Evolutionary conservation across 2,113 vertebrate genomes (phyloP).

Genomic region (Orcinus orca): DNA sequence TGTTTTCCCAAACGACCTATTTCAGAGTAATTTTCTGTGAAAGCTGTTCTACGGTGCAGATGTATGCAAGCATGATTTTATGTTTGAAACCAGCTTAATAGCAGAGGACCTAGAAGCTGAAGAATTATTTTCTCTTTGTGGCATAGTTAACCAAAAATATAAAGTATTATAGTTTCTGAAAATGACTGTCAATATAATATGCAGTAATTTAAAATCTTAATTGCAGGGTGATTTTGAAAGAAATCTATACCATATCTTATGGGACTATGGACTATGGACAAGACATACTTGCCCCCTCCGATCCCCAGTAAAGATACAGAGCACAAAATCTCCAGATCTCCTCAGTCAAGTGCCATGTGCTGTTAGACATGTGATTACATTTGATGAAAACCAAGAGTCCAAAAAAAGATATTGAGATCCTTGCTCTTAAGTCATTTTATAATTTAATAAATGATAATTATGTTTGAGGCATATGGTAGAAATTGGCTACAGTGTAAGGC

Average conservation of each 20-base stretch:
- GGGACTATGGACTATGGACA: neutral
- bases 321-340: neutral
- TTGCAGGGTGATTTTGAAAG: conserved; percentile 21
- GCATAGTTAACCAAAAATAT: neutral
- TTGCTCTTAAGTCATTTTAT: conserved; percentile 20
- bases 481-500: neutral
- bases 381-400: conserved; percentile 8
- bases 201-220: conserved; percentile 1
- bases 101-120: neutral
- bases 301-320: neutral
- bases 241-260: neutral
- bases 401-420: neutral
- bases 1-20: neutral
- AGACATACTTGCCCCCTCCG: neutral
- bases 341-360: neutral
- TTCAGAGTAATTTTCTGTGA: conserved; percentile 15
- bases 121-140: neutral
- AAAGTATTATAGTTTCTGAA: neutral
- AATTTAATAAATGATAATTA: conserved; percentile 14
- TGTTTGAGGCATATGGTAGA: conserved; percentile 11
- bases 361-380: conserved; percentile 1
- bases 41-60: neutral
- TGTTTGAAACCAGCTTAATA: neutral
- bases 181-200: neutral
- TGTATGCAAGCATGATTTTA: neutral